Evolutionary conservation across 2,113 vertebrate species (phyloP).

Genomic region (Seriola aureovittata): DNA sequence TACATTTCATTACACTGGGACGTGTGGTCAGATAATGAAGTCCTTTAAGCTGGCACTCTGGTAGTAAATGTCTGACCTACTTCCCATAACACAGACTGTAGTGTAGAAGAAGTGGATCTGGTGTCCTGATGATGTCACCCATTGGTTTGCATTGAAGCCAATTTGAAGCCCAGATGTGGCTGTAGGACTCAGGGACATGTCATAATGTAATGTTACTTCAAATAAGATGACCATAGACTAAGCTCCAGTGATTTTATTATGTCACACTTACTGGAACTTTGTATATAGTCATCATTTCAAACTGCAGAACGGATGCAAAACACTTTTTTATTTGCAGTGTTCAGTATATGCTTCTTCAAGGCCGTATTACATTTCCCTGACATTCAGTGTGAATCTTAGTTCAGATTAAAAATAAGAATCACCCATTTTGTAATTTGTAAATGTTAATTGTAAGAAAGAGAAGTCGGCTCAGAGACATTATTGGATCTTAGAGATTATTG

Average conservation of each 20-base stretch:
- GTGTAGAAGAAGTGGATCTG: not conserved
- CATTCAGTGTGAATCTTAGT: not conserved
- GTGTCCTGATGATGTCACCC: conserved; percentile 1
- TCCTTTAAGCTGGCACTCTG: not conserved
- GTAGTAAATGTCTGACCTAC: not conserved
- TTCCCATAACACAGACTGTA: not conserved
- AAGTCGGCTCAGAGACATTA: not conserved
- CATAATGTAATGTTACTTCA: not conserved
- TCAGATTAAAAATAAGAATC: not conserved
- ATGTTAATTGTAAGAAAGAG: too few species aligned
- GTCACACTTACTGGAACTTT: not conserved
- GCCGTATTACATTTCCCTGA: not conserved
- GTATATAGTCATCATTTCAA: not conserved
- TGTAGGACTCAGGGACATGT: not conserved
- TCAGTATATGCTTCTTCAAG: not conserved
- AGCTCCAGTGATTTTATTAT: not conserved
- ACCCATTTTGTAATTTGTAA: not conserved
- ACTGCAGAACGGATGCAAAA: not conserved
- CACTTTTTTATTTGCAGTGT: not conserved
- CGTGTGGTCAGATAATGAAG: not conserved
- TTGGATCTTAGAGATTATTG: not conserved
- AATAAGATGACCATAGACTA: conserved; percentile 1
- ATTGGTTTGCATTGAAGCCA: not conserved
- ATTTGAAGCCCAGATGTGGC: conserved; percentile 6
- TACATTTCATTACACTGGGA: conserved; percentile 8